Base-by-base conservation (phyloP, 2,888 invertebrate genomes). In the Leucoma salicis region DNA sequence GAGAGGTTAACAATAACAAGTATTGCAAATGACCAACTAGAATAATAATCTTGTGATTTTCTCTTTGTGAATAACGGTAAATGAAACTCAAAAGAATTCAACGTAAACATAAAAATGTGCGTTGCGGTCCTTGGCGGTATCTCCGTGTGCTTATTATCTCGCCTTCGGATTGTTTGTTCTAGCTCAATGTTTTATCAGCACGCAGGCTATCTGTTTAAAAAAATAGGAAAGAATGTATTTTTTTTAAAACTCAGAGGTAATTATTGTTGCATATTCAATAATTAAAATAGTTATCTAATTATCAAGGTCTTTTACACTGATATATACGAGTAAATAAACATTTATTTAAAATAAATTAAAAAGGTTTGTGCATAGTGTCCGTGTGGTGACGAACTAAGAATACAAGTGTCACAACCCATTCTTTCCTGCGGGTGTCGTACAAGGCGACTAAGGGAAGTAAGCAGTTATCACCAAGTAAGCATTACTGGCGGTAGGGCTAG, bases 151-250 rank as follows among this genome's bases (percentile, higher is more conserved):
- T 49, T 53, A 64, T 71, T 80, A 81, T 81, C 79, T 77, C 46
- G 38, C 62, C 62, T 67, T 66, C 65, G 52, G 33, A 46, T n/a
- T 80, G 77, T 82, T 80, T 79, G 66, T 72, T 46, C 53, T 66
- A 64, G 66, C 76, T 72, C 63, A 63, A 55, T 70, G 66, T 71
- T 77, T 73, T 78, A 74, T 68, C 72, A 74, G 70, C 72, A 66
- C 63, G 54, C 46, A 57, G 65, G 60, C 56, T 66, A 67, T 69
- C 63, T 65, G 54, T 55, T 50, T 63, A 61, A 60, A 56, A 71
- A 68, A 66, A 66, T 66, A 65, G 66, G 56, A 68, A 73, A 70
- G 66, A 69, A 70, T 64, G 58, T 67, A 57, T 49, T 49, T 58
- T n/a, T 25, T 73, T 71, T 69, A 69, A 57, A 57, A 61, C 54